phyloP scores from a whole-genome alignment of 2,113 vertebrate genomes.

The Pogona vitticeps region DNA sequence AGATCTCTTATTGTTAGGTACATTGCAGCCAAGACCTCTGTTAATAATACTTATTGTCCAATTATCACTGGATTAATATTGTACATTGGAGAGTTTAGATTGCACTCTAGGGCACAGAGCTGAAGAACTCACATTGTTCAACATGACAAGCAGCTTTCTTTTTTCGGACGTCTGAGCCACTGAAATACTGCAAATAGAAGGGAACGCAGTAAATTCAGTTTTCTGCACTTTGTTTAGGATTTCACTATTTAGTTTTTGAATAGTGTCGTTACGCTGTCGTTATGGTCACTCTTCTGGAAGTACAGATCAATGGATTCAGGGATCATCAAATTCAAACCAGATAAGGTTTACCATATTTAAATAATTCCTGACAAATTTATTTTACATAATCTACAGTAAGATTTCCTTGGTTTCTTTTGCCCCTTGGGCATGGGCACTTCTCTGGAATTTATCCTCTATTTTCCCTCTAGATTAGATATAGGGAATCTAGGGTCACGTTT shows the following conservation, averaged over 20 bases:
- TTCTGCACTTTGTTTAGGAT: neutral
- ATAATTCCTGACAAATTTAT: neutral
- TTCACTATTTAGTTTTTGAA: neutral
- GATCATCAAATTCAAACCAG: neutral
- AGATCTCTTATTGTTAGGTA: neutral
- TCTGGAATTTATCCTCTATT: neutral
- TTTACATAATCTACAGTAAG: no score
- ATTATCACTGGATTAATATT: slow-evolving; percentile 9
- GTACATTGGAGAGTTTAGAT: neutral
- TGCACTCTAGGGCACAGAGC: neutral
- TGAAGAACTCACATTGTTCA: neutral
- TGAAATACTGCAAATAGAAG: neutral
- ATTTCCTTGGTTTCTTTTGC: no score
- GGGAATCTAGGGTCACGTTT: no score
- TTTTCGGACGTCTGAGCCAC: neutral
- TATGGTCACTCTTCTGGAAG: neutral
- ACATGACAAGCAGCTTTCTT: neutral
- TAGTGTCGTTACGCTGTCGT: neutral
- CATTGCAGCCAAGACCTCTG: neutral
- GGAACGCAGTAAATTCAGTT: neutral
- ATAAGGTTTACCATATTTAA: neutral
- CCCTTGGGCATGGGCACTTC: neutral
- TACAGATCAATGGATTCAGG: neutral
- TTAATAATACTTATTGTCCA: neutral
- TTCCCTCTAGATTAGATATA: no score